Evolutionary conservation across 1,140 invertebrate species (phyloP), one percentile per base, ranked within the genome.

Genomic region (Artemia franciscana): DNA sequence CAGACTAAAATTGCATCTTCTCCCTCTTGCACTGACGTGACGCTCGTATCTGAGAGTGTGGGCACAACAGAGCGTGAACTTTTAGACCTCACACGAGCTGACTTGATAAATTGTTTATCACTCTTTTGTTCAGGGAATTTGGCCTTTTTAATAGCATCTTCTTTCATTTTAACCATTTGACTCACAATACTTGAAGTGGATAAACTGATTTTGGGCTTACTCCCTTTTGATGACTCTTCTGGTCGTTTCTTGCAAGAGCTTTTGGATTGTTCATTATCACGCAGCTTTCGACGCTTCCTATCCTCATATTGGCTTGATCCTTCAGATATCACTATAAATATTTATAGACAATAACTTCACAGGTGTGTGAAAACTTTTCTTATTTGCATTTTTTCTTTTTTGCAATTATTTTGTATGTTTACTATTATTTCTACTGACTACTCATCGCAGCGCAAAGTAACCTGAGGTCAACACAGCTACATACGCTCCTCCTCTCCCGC

Each of bases 261-360:
- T 1, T 1, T 24, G 24, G 24, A 58, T 21, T n/a, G 24, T n/a
- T 63, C 18, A 25, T 15, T 24, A 59, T n/a, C n/a, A 18, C 24
- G 7, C 1, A 62, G 2, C n/a, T 18, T 25, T 25, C 26, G 12
- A 2, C 26, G 3, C 9, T 1, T 24, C 21, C 24, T 7, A 23
- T 23, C 61, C 1, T 24, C 5, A 12, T 28, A 61, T 64, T 65
- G 57, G 70, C 70, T 68, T 59, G 70, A 69, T 21, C 65, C 26
- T 39, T 71, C 69, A 69, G 69, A 70, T 51, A 51, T 51, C 39
- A 51, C 39, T 51, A 51, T 15, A 51, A 18, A 1, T n/a, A n/a
- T n/a, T n/a, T n/a, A n/a, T n/a, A n/a, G n/a, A n/a, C n/a, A n/a
- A n/a, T n/a, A n/a, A n/a, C n/a, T n/a, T n/a, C n/a, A n/a, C n/a